Conservation (phyloP, 1,140 invertebrate genomes). For the Wiebesia pumilae region DNA sequence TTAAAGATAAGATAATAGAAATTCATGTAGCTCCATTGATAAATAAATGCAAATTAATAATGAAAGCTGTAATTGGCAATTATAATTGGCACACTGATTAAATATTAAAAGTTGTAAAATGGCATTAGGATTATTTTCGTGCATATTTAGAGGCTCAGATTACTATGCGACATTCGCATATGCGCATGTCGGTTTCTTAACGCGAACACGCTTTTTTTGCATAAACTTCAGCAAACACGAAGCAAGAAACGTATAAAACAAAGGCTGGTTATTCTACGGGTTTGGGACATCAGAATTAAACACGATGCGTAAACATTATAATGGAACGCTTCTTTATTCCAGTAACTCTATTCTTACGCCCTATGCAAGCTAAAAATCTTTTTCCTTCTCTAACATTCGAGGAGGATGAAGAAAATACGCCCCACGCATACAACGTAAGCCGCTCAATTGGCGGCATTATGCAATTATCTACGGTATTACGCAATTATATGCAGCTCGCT, state of each 20-base stretch:
- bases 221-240: not conserved
- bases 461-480: constrained; percentile 60
- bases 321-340: not conserved
- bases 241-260: not conserved
- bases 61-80: too few species aligned
- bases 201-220: too few species aligned
- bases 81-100: too few species aligned
- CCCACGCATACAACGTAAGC: constrained; percentile 26
- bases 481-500: not conserved
- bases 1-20: too few species aligned
- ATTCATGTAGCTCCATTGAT: too few species aligned
- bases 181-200: too few species aligned
- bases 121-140: too few species aligned
- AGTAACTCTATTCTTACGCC: not conserved
- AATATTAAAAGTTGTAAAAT: too few species aligned
- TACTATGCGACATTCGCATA: too few species aligned
- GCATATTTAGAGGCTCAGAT: too few species aligned
- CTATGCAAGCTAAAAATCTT: not conserved
- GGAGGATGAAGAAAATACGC: not conserved
- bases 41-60: too few species aligned
- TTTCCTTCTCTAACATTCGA: not conserved
- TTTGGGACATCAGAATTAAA: not conserved
- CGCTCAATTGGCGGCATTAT: constrained; percentile 64
- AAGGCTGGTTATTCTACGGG: not conserved
- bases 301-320: not conserved